phyloP scores from a whole-genome alignment of 2,888 invertebrate genomes.

The Dasysyrphus albostriatus region DNA sequence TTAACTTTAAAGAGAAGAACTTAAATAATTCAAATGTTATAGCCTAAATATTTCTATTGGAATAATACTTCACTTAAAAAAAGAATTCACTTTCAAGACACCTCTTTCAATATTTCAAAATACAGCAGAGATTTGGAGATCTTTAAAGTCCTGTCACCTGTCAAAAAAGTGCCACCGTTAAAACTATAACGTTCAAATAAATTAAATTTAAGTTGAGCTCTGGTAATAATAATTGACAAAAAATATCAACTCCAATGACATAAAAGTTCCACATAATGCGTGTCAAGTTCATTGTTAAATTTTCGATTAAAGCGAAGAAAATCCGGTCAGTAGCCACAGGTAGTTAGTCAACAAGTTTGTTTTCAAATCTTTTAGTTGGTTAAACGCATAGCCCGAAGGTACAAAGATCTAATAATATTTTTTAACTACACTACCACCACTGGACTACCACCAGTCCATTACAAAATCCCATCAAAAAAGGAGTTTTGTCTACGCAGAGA shows the following conservation, averaged over 20 bases:
- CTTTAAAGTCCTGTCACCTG: too few species aligned
- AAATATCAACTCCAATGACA: neutral
- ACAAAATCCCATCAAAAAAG: constrained; percentile 34
- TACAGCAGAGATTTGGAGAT: too few species aligned
- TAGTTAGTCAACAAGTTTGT: constrained; percentile 31
- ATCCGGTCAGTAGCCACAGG: constrained; percentile 24
- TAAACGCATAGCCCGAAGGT: constrained; percentile 54
- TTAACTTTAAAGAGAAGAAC: too few species aligned
- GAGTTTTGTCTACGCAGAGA: constrained; percentile 10
- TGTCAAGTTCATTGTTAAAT: constrained; percentile 71
- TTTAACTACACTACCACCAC: constrained; percentile 15
- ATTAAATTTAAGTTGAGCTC: too few species aligned
- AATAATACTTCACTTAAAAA: too few species aligned
- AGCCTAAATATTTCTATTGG: too few species aligned
- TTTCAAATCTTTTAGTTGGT: constrained; percentile 4
- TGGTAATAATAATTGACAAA: neutral
- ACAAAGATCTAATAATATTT: constrained; percentile 25
- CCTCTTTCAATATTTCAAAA: too few species aligned
- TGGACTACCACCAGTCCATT: too few species aligned
- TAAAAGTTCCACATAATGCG: constrained; percentile 31
- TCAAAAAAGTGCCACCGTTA: too few species aligned
- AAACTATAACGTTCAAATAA: too few species aligned
- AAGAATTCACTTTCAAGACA: too few species aligned
- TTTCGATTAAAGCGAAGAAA: constrained; percentile 20
- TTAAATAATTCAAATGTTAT: too few species aligned